Evolutionary conservation across 64 coral and sea anemone species (phyloP).

Genomic region (Hydrozoanthus tunicans): DNA sequence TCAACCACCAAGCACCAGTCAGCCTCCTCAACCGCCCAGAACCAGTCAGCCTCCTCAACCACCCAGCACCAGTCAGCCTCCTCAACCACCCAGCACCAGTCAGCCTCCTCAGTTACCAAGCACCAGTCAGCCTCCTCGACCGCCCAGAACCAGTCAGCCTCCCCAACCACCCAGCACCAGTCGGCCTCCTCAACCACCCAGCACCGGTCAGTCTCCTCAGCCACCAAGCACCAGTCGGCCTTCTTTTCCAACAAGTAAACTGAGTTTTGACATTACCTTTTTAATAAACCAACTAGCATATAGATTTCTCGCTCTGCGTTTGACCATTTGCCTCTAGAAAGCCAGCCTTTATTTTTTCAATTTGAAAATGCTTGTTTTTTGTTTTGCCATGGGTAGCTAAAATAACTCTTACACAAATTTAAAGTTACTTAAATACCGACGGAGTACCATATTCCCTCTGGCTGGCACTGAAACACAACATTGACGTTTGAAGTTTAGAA

Average conservation of each 20-base stretch:
- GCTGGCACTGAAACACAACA: no score
- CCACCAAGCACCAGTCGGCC: background rate
- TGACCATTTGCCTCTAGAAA: no score
- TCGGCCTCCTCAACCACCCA: background rate
- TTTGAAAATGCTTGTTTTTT: no score
- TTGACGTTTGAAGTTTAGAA: no score
- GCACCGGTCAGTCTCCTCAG: background rate
- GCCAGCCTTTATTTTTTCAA: no score
- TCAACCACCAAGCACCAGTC: background rate
- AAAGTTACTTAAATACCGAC: no score
- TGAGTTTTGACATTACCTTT: no score
- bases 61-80: background rate
- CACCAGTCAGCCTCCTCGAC: background rate
- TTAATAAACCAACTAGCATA: background rate
- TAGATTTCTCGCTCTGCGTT: background rate
- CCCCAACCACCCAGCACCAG: background rate
- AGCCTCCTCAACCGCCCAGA: background rate
- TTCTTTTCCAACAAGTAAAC: background rate
- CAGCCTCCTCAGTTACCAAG: background rate
- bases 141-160: background rate
- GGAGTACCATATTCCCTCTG: no score
- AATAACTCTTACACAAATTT: no score
- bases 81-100: background rate
- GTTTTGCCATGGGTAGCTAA: no score
- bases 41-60: background rate